Evolutionary conservation across 2,797 vertebrate species (phyloP).

Genomic region (Mormyrus proboscirostris): DNA sequence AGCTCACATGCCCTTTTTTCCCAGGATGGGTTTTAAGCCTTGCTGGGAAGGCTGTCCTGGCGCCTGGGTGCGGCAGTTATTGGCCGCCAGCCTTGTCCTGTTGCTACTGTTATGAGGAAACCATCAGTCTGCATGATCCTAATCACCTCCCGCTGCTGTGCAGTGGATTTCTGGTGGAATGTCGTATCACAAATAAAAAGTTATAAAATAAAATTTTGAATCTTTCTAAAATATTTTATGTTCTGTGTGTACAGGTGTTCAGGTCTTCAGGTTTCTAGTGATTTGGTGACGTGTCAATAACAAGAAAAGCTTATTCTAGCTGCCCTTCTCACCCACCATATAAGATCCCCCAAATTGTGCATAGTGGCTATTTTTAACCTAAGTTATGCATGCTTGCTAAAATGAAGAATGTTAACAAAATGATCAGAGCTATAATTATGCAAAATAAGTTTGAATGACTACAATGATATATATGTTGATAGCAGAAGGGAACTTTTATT

Average conservation of each 20-base stretch:
- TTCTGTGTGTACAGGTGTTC: neutral
- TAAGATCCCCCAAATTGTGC: neutral
- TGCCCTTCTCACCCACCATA: neutral
- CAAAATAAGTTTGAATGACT: neutral
- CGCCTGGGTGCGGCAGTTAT: neutral
- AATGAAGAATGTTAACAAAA: neutral
- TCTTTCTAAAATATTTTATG: neutral
- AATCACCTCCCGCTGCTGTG: neutral
- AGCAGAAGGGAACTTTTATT: slow-evolving; percentile 6
- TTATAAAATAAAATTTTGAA: neutral
- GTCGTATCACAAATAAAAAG: neutral
- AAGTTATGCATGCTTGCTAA: neutral
- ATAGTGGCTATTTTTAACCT: neutral
- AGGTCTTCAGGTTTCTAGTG: neutral
- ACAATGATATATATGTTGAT: neutral
- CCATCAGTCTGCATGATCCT: neutral
- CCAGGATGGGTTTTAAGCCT: neutral
- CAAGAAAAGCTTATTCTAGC: neutral
- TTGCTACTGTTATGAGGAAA: neutral
- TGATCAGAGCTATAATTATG: neutral
- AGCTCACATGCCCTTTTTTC: neutral
- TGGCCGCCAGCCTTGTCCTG: neutral
- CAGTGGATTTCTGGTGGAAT: neutral
- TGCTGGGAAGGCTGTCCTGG: neutral
- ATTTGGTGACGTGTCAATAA: neutral